Base-by-base conservation (phyloP, 2,113 vertebrate genomes). In the Ranitomeya variabilis region DNA sequence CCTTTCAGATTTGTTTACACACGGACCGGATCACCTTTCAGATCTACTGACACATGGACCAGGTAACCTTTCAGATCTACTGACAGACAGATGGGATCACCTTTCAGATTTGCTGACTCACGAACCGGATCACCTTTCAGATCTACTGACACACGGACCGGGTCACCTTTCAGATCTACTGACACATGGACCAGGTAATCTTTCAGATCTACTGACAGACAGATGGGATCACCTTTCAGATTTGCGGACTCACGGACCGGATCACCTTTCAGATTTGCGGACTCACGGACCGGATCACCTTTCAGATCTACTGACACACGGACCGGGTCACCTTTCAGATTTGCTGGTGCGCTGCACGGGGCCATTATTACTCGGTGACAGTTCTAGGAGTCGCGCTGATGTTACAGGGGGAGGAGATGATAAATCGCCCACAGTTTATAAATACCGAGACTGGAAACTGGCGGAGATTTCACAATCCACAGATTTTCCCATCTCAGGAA, bases 401-500 rank as follows among this genome's bases (percentile, higher is more conserved):
- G 18, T 37, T 74, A 74, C 45, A 54, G 19, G 12, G 18, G 23
- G 54, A 79, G 15, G 8, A 21, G 18, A 55, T 5, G 21, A 79
- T 79, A 79, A 54, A 80, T 80, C 78, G n/a, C 54, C n/a, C 18
- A 16, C 7, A 23, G 69, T 74, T 85, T 86, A 79, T 79, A 79
- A 86, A 66, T 86, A 79, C 16, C 4, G 62, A 15, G 62, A 1
- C 52, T 79, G 66, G 66, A 73, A 82, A 60, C 52, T 82, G 86
- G 86, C 86, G 7, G 19, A 51, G 14, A 14, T 71, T 52, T 79
- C 78, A 57, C 31, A 37, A 54, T 37, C 23, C 26, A 7, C 54
- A 82, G 86, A 82, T 83, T 73, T 83, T 88, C 77, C 87, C 87
- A 83, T 82, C 87, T 80, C 62, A 80, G 19, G 13, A 8, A 52